Percentiles rank a stretch among this genome's conserved stretches.
Evolutionary conservation across 2,113 vertebrate genomes (phyloP).

Genomic region (Caranx melampygus): DNA sequence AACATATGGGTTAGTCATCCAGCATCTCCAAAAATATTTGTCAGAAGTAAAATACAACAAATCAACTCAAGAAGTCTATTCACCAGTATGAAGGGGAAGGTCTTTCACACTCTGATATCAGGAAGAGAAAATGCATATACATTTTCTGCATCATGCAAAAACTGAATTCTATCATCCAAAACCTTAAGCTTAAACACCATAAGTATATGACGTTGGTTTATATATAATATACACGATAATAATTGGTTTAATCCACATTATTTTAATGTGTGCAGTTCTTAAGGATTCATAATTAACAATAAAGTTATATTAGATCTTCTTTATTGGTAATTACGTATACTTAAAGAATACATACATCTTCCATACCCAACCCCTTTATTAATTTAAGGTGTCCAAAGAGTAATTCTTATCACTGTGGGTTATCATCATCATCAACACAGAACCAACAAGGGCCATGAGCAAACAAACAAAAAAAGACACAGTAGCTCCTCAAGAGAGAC

Average conservation of each 20-base stretch:
- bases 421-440: slow-evolving; percentile 37
- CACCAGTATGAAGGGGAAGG: neutral
- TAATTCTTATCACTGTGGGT: neutral
- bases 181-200: neutral
- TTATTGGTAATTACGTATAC: slow-evolving; percentile 36
- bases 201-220: slow-evolving; percentile 16
- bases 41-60: slow-evolving; percentile 45
- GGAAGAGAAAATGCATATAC: slow-evolving; percentile 39
- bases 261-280: slow-evolving; percentile 15
- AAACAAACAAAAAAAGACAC: neutral
- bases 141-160: slow-evolving; percentile 27
- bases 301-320: neutral
- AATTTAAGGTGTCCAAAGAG: slow-evolving; percentile 31
- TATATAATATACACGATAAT: slow-evolving; percentile 31
- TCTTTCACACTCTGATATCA: slow-evolving; percentile 24
- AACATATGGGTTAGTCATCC: neutral
- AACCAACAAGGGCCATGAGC: slow-evolving; percentile 2
- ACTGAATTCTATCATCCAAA: slow-evolving; percentile 4
- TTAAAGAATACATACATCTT: slow-evolving; percentile 30
- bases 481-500: slow-evolving; percentile 18
- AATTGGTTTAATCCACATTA: neutral
- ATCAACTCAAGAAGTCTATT: slow-evolving; percentile 41
- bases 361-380: slow-evolving; percentile 1
- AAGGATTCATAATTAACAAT: slow-evolving; percentile 30
- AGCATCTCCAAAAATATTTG: slow-evolving; percentile 26